These are phyloP conservation scores for Prochilodus magdalenae DNA, from an alignment of 2,113 vertebrate genomes.

Conservation along the genomic window DNA sequence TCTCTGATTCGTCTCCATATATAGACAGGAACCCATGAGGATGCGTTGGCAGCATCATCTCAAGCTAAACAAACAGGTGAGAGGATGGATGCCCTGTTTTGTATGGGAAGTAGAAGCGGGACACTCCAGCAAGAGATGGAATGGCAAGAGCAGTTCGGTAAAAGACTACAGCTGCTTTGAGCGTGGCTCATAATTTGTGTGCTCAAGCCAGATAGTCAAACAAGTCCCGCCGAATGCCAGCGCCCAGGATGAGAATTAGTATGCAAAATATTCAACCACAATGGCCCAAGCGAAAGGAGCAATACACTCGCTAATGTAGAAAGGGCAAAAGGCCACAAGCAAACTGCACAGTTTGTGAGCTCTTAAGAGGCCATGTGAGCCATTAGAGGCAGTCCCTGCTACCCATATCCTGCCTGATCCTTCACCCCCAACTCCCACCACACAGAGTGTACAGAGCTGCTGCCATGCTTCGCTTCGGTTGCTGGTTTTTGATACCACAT, in stretches of 20 bases:
- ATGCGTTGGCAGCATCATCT: constrained; percentile 35
- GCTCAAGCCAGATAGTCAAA: constrained; percentile 34
- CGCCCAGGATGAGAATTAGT: constrained; percentile 53
- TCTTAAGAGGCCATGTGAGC: constrained; percentile 70
- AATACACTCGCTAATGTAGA: constrained; percentile 65
- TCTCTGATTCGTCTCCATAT: constrained; percentile 32
- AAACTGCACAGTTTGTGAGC: constrained; percentile 55
- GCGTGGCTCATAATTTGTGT: constrained; percentile 34
- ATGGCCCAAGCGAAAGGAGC: constrained; percentile 60
- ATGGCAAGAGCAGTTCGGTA: constrained; percentile 15
- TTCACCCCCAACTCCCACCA: constrained; percentile 40
- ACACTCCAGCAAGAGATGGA: not conserved
- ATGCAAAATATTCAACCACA: constrained; percentile 61
- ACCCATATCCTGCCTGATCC: constrained; percentile 58
- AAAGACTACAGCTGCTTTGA: constrained; percentile 4
- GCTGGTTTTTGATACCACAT: constrained; percentile 20
- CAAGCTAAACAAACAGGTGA: constrained; percentile 51
- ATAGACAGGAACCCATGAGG: constrained; percentile 42
- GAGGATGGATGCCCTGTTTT: constrained; percentile 34
- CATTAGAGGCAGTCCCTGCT: constrained; percentile 63
- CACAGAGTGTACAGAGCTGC: constrained; percentile 44
- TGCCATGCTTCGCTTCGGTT: not conserved
- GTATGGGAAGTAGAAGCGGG: constrained; percentile 14
- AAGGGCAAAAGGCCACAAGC: constrained; percentile 59
- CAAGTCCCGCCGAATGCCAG: constrained; percentile 45